Evolutionary conservation across 2,797 vertebrate genomes (phyloP).

Genomic region (Ispidina lecontei): DNA sequence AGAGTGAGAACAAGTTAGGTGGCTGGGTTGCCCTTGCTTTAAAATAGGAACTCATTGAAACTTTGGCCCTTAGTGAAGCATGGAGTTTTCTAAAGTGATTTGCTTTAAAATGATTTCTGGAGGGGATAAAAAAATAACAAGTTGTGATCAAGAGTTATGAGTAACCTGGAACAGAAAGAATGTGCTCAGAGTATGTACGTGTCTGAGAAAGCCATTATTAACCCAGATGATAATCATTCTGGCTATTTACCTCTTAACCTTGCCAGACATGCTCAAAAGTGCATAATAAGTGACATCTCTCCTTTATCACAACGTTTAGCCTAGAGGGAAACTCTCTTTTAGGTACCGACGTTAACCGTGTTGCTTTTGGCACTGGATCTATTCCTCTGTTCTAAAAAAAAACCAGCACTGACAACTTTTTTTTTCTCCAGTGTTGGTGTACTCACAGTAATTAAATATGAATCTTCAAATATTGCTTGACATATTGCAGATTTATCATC

Average conservation of each 20-base stretch:
- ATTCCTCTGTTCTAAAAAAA: constrained; percentile 28
- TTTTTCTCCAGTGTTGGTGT: neutral
- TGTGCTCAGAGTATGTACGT: neutral
- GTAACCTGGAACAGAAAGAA: neutral
- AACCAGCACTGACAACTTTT: constrained; percentile 53
- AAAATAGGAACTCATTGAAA: fast-evolving
- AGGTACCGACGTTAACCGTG: neutral
- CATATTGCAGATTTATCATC: constrained; percentile 51
- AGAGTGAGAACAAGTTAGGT: fast-evolving
- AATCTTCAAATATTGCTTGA: constrained; percentile 60
- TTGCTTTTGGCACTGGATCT: constrained; percentile 58
- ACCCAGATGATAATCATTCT: neutral
- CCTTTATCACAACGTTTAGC: constrained; percentile 48
- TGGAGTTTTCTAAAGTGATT: neutral
- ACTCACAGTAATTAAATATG: constrained; percentile 56
- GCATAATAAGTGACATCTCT: constrained; percentile 9
- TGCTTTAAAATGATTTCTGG: neutral
- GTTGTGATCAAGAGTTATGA: neutral
- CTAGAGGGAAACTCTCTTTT: constrained; percentile 34
- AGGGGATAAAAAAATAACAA: neutral
- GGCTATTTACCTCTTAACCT: constrained; percentile 43
- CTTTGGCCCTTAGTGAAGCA: neutral
- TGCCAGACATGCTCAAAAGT: constrained; percentile 17
- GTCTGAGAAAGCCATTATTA: constrained; percentile 34
- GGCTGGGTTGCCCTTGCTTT: neutral